These are phyloP conservation scores for Lacerta agilis DNA, from an alignment of 2,797 vertebrate genomes.

Conservation along the genomic window DNA sequence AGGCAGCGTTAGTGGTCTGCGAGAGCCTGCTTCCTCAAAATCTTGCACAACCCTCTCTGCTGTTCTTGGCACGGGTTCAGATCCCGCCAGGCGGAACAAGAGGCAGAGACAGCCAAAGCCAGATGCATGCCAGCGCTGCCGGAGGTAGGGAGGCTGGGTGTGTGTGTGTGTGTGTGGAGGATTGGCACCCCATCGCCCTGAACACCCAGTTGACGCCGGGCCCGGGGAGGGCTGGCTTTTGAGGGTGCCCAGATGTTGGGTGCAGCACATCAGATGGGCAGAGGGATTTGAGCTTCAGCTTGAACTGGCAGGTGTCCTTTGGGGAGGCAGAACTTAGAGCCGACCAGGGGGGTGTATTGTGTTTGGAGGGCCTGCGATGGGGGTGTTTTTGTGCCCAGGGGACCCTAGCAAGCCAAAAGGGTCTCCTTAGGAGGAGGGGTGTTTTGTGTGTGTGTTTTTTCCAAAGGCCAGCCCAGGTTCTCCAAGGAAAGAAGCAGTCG, in stretches of 20 bases:
- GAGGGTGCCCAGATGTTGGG: background rate
- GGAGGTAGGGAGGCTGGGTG: background rate
- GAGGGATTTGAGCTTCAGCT: background rate
- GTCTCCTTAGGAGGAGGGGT: background rate
- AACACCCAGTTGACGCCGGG: no score
- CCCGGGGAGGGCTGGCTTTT: background rate
- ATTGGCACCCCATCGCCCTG: no score
- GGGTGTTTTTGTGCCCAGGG: background rate
- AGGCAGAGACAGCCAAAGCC: background rate
- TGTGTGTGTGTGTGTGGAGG: background rate
- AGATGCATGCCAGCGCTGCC: background rate
- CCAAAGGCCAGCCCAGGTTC: no score
- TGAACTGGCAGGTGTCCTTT: no score
- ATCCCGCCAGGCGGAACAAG: background rate
- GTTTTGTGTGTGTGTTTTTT: background rate
- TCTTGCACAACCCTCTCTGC: background rate
- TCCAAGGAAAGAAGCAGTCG: accelerated
- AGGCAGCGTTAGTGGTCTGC: background rate
- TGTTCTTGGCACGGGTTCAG: background rate
- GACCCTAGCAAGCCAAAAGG: no score
- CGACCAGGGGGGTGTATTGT: background rate
- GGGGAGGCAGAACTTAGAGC: no score
- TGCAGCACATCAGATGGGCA: no score
- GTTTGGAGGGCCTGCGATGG: background rate
- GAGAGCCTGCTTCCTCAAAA: background rate